Conservation (phyloP, 2,888 invertebrate genomes). For the Chloroclysta siterata region DNA sequence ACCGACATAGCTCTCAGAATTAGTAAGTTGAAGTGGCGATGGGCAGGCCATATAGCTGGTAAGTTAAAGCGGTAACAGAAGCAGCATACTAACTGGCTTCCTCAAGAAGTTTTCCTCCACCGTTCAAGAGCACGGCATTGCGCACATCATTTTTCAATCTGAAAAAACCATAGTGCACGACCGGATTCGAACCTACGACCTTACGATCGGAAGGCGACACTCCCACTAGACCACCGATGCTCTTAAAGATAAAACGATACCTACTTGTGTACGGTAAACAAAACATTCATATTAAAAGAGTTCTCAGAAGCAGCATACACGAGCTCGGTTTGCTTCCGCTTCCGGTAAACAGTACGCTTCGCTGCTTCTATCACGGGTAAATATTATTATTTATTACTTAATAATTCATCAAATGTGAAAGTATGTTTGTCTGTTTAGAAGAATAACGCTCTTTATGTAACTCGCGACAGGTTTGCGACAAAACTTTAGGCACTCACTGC, state of each 20-base stretch:
- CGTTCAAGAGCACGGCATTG: no score
- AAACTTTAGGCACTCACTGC: no score
- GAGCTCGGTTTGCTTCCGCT: not conserved
- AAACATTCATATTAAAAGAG: slow-evolving; percentile 1
- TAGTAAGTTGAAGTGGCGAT: not conserved
- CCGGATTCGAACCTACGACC: no score
- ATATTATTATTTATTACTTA: not conserved
- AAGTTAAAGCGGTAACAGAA: not conserved
- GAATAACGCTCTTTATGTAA: no score
- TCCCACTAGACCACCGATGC: no score
- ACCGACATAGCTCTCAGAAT: not conserved
- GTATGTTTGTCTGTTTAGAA: not conserved
- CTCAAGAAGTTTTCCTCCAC: no score
- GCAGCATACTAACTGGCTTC: no score
- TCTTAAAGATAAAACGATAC: not conserved
- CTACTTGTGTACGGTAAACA: not conserved
- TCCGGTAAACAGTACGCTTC: slow-evolving; percentile 16
- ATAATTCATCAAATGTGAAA: not conserved
- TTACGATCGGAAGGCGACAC: no score
- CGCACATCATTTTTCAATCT: no score
- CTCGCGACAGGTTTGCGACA: no score
- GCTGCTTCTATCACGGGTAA: slow-evolving; percentile 3
- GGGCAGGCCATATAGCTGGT: not conserved
- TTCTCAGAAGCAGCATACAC: not conserved
- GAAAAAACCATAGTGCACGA: no score